Evolutionary conservation across 2,113 vertebrate species (phyloP).

Genomic region (Gadus macrocephalus): DNA sequence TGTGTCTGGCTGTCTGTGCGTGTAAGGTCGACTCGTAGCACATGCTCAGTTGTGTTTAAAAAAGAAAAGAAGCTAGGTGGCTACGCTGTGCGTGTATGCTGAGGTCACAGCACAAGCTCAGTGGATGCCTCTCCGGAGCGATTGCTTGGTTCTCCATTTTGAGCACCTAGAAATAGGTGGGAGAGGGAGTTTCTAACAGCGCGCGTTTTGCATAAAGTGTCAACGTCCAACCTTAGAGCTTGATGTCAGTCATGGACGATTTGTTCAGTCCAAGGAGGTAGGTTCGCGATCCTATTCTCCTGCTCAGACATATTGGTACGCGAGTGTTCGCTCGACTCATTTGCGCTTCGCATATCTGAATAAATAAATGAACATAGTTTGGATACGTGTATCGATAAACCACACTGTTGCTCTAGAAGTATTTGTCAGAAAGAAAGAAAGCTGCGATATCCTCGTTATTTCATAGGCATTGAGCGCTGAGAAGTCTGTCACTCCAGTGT

Average conservation of each 20-base stretch:
- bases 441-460: background rate
- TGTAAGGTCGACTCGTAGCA: conserved; percentile 92
- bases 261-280: conserved; percentile 95
- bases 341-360: conserved; percentile 13
- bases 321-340: conserved; percentile 44
- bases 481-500: background rate
- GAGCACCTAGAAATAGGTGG: conserved; percentile 77
- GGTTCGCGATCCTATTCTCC: conserved; percentile 71
- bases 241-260: conserved; percentile 89
- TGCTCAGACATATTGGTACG: conserved; percentile 43
- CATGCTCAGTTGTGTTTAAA: conserved; percentile 91
- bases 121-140: conserved; percentile 80
- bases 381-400: background rate
- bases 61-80: conserved; percentile 80
- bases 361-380: conserved; percentile 18
- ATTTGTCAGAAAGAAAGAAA: background rate
- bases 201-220: conserved; percentile 52
- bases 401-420: no score
- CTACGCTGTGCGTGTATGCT: conserved; percentile 88
- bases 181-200: conserved; percentile 65
- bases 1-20: conserved; percentile 42
- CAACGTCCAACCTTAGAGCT: conserved; percentile 66
- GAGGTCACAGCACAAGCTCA: conserved; percentile 98
- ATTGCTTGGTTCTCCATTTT: conserved; percentile 98
- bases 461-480: background rate